Base-by-base conservation (phyloP, 2,797 vertebrate species). In the Spondyliosoma cantharus region DNA sequence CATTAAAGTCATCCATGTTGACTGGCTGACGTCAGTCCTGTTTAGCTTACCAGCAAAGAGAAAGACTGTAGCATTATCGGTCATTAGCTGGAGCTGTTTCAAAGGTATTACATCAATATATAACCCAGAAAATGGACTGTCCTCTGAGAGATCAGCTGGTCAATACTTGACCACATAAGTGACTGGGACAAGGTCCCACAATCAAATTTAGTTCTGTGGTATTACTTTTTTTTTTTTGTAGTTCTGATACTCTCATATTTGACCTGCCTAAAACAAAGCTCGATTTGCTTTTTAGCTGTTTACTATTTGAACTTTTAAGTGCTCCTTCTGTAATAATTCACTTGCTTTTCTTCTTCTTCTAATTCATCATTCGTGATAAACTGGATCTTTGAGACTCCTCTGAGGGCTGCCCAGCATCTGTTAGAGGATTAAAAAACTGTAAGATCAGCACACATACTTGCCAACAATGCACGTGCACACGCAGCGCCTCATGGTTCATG, bases 391-490 rank as follows among this genome's bases (percentile, higher is more conserved):
- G 49, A 62, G 63, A 50, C 70, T 65, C 61, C 43, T 69, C 57
- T 46, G 71, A 63, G 67, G 37, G 14, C 29, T 69, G 22, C 42
- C 56, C 13, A 60, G 57, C 66, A 78, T 82, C 71, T 86, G 69
- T 71, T 64, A 27, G 29, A 24, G 57, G 16, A 14, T 52, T 52
- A 62, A 49, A 48, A 53, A 76, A 56, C 42, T 68, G 68, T 74
- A 17, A 17, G 29, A 59, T 78, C 82, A 80, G 85, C 82, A 69
- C 25, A 69, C 42, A 27, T 16, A 65, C 56, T 69, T 71, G 62
- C 53, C 45, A 29, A 49, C 45, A 49, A 54, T 75, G 49, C 71
- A 53, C 49, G 52, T 45, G 14, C 58, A 46, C 46, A 74, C 48
- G 27, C 52, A 20, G 72, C 42, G 25, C 52, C 58, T 48, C 24